Base-by-base conservation (phyloP, 2,888 invertebrate genomes). In the Acleris sparsana region DNA sequence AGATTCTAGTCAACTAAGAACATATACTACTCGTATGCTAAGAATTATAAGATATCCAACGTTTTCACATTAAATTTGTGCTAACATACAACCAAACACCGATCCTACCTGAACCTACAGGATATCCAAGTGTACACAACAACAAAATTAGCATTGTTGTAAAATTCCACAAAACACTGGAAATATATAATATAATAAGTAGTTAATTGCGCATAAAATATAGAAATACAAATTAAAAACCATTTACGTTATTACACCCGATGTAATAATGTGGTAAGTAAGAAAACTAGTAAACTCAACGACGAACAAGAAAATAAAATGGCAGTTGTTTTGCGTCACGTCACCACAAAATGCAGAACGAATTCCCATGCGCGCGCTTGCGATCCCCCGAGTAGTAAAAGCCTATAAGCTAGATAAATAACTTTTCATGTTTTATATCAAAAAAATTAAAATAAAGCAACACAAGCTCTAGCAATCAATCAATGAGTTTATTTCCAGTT, bases 291-390 rank as follows among this genome's bases (percentile, higher is more conserved):
- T 53, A 25, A 53, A 39, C 25, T 51, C 55, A 57, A 55, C 33
- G 25, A 16, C 56, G 61, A 18, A 18, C 56, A 51, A 20, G 33
- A 59, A 56, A 65, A 61, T 52, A 61, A 66, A 66, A 62, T 66
- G 66, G 61, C 61, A 39, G 65, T 65, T 61, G 60, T 53, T 59
- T 53, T 57, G 66, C 46, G 66, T 62, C 66, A 61, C 61, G 61
- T 66, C 66, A 66, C 64, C 59, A 68, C 68, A 53, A 69, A 69
- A 69, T 64, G 68, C 64, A 64, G 63, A 68, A 68, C 68, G 64
- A 68, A 68, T 68, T 68, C 62, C 13, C 46, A 61, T 56, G 66
- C 56, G 60, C 65, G 68, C 68, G 63, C 64, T 61, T 61, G 52
- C 57, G 49, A n/a, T 57, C 25, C 53, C 39, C 29, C 53, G 16